Conservation (phyloP, 92 coral and sea anemone species). For the Diadumene lineata region DNA sequence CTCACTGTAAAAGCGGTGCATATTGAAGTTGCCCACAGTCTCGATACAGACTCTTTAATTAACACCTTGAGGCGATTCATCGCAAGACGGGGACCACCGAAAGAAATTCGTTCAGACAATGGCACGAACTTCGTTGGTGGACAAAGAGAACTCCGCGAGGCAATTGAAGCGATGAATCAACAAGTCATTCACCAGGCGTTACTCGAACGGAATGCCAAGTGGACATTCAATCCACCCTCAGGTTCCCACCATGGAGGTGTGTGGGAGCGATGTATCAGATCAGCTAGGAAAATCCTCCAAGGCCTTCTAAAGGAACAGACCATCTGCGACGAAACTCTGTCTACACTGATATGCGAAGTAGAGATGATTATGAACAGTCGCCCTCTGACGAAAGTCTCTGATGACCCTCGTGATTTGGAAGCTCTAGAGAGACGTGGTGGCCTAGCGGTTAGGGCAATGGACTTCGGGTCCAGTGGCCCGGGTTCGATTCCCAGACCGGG, state of each 20-base stretch:
- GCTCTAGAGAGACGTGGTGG: no score
- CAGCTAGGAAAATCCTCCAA: constrained; percentile 37
- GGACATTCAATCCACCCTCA: constrained; percentile 55
- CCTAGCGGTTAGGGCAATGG: no score
- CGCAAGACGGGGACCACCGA: constrained; percentile 56
- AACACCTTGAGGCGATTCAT: constrained; percentile 39
- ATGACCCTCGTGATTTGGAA: constrained; percentile 47
- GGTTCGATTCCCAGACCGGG: no score
- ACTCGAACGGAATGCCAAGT: constrained; percentile 25
- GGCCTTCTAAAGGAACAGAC: constrained; percentile 35
- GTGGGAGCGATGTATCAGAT: constrained; percentile 57
- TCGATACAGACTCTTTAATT: constrained; percentile 50
- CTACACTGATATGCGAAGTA: constrained; percentile 47
- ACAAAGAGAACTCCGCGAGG: constrained; percentile 50
- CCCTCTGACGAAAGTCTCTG: constrained; percentile 48
- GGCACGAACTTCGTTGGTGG: constrained; percentile 56
- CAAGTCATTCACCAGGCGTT: constrained; percentile 41
- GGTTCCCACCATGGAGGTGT: constrained; percentile 56
- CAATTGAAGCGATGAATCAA: constrained; percentile 44
- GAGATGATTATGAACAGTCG: constrained; percentile 53
- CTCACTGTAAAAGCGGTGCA: constrained; percentile 39
- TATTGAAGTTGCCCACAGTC: constrained; percentile 36
- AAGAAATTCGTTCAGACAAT: constrained; percentile 48
- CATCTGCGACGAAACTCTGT: constrained; percentile 39
- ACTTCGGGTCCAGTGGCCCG: no score